Conservation (phyloP, 2,113 vertebrate species). For the Stictonetta naevosa region DNA sequence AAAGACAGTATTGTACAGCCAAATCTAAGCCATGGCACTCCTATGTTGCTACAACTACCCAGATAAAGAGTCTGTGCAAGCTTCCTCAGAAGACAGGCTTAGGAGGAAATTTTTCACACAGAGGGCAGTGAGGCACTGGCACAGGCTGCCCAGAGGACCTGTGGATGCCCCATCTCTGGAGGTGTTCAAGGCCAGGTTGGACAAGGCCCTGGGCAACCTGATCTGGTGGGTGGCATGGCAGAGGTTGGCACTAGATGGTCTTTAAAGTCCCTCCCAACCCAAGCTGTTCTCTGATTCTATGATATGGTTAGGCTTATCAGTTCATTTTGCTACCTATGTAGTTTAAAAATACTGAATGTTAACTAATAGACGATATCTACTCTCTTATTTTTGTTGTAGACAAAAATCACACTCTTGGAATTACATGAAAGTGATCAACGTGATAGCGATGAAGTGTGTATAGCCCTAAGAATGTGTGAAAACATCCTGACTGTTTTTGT, state of each 20-base stretch:
- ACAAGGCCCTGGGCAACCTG: too few species aligned
- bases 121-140: too few species aligned
- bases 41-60: not conserved
- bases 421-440: not conserved
- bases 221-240: too few species aligned
- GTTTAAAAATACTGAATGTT: not conserved
- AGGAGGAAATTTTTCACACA: too few species aligned
- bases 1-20: not conserved
- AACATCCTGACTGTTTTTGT: not conserved
- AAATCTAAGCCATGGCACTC: not conserved
- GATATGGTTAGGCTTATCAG: not conserved
- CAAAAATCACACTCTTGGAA: not conserved
- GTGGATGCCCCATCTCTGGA: too few species aligned
- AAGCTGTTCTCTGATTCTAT: too few species aligned
- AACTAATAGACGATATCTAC: not conserved
- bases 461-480: not conserved
- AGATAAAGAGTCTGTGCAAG: not conserved
- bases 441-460: not conserved
- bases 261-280: too few species aligned
- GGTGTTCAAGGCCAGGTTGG: too few species aligned
- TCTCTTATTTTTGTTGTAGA: not conserved
- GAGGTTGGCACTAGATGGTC: too few species aligned
- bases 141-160: too few species aligned
- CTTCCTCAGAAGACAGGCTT: not conserved
- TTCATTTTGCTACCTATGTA: not conserved